phyloP scores from a whole-genome alignment of 1,140 invertebrate genomes.

The Battus philenor region DNA sequence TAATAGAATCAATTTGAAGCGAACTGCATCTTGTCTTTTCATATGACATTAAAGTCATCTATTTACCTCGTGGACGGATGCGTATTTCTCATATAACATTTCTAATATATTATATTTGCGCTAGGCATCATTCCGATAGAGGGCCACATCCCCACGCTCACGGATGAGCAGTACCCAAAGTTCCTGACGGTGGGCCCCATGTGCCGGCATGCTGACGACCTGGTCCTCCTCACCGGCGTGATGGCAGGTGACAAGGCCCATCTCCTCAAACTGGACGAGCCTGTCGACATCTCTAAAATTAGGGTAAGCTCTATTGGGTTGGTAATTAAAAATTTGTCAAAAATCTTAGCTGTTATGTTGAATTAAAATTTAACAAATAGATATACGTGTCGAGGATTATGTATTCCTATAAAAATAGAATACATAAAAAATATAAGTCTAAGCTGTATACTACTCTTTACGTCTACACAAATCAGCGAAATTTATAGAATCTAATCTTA shows the following conservation, averaged over 20 bases:
- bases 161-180: conserved; percentile 66
- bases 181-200: conserved; percentile 86
- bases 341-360: neutral
- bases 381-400: neutral
- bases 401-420: too few relatives aligned
- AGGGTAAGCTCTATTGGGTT: conserved; percentile 48
- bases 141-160: conserved; percentile 77
- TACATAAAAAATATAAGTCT: too few relatives aligned
- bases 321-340: neutral
- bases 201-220: conserved; percentile 85
- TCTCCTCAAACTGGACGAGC: conserved; percentile 56
- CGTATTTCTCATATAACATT: neutral
- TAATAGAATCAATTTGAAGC: too few relatives aligned
- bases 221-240: conserved; percentile 79
- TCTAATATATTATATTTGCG: neutral
- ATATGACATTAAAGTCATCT: neutral
- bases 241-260: conserved; percentile 70
- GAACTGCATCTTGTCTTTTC: neutral
- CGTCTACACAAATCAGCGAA: too few relatives aligned
- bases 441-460: too few relatives aligned
- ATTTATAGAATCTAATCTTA: too few relatives aligned
- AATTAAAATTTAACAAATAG: neutral
- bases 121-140: conserved; percentile 73
- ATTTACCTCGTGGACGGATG: neutral
- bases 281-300: conserved; percentile 78